Base-by-base conservation (phyloP, 1,140 invertebrate species). In the Drosophila cardini region DNA sequence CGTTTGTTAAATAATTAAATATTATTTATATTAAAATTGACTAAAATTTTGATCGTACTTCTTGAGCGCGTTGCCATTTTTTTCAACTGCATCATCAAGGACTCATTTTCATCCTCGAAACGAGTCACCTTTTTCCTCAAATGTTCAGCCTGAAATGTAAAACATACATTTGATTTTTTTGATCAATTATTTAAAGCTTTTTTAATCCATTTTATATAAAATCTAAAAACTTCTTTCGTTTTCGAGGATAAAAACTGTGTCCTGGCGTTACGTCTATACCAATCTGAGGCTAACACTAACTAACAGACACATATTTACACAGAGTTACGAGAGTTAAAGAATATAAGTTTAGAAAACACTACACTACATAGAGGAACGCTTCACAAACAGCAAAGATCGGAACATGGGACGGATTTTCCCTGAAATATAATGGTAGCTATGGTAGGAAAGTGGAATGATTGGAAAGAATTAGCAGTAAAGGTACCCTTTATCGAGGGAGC, bases 71-170 rank as follows among this genome's bases (percentile, higher is more conserved):
- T 95, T 93, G 96, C 96, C 96, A 98, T 97, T 95, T 97, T 98
- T 94, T 98, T 97, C 90, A 98, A 94, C 94, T 98, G 97, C 93
- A 97, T 94, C 91, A 96, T 95, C 92, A 98, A 94, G 63, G 96
- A 96, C 93, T 98, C 97, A 94, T 98, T 98, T 94, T 98, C 97
- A 92, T 98, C 97, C 93, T 98, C 97, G 87, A 98, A 94, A 73
- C 97, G 95, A 73, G 95, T 95, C 76, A 96, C 94, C 93, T 97
- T 97, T 94, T 96, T 97, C 92, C 97, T 94, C 87, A 97, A 94
- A 92, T 95, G 96, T 94, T 96, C 94, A 89, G 95, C 95, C 95
- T 96, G 94, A 93, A 95, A 91, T 72, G 65, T 76, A 80, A 72
- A 72, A 72, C 62, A 76, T 67, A 89, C 69, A 84, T 68, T 68